Conservation (phyloP, 2,888 invertebrate species). For the Agrilus biguttatus region DNA sequence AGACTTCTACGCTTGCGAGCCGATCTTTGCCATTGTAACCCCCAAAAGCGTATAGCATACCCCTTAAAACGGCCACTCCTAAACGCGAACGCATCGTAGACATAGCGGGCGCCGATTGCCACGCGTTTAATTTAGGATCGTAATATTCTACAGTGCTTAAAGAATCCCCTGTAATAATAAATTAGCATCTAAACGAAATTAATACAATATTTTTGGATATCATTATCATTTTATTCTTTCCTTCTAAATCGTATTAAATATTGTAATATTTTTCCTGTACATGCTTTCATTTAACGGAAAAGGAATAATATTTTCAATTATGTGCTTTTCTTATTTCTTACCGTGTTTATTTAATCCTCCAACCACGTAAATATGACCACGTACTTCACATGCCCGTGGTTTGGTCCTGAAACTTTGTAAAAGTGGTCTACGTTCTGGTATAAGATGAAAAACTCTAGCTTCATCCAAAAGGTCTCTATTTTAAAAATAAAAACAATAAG, state of each 20-base stretch:
- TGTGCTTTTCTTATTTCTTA: conserved; percentile 9
- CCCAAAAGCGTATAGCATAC: conserved; percentile 64
- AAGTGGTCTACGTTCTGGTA: conserved; percentile 68
- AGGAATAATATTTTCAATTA: too few species aligned
- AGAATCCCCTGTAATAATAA: conserved; percentile 45
- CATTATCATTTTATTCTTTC: background rate
- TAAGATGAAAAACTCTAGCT: conserved; percentile 74
- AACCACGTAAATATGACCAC: conserved; percentile 74
- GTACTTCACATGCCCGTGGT: conserved; percentile 60
- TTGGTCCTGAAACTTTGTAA: conserved; percentile 63
- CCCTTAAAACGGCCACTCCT: conserved; percentile 70
- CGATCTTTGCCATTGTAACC: conserved; percentile 77
- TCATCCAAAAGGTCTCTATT: conserved; percentile 68
- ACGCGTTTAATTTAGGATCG: conserved; percentile 54
- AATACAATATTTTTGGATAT: background rate
- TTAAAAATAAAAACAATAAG: conserved; percentile 10
- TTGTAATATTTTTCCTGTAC: too few species aligned
- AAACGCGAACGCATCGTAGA: conserved; percentile 69
- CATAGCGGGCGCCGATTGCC: conserved; percentile 72
- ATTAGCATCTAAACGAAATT: background rate
- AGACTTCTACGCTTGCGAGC: conserved; percentile 71
- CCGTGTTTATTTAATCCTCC: conserved; percentile 74
- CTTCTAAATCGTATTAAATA: too few species aligned
- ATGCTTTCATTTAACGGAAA: too few species aligned
- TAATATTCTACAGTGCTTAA: conserved; percentile 74